Evolutionary conservation across 2,797 vertebrate genomes (phyloP), one percentile per base, ranked within the genome.

Genomic region (Trichosurus vulpecula): DNA sequence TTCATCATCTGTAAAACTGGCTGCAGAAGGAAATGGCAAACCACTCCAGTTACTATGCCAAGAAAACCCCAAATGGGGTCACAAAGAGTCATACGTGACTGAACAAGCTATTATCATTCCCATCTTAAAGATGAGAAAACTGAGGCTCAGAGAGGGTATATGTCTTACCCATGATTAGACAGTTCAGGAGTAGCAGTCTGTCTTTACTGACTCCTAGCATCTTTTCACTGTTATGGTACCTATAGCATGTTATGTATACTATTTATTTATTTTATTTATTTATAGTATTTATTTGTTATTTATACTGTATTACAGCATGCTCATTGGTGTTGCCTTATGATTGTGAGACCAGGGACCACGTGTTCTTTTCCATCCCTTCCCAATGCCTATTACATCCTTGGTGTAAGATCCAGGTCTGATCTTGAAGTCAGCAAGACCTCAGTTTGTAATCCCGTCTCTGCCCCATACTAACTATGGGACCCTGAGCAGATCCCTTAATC

Each of bases 111-210:
- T 27, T 55, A 61, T 93, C 2, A 11, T n/a, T 52, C 57, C 13
- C 29, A 61, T 93, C 96, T 94, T 81, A 93, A 1, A 96, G 93
- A 35, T 95, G 90, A 90, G 96, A 66, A 97, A 95, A 93, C 0
- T 81, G 66, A 97, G 54, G 87, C 52, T 81, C 30, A 90, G 91
- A 54, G 66, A 93, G 27, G 31, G 35, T 5, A 61, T 12, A 35
- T 6, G 14, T 66, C 61, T 51, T 54, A 92, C 27, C 13, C 2
- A 27, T 91, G 35, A 30, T 91, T 92, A 27, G 51, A 54, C 61
- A 66, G 47, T 12, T 35, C 31, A 22, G 35, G 6, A 91, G 91
- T 25, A 92, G 91, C 29, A 95, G 87, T 1, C 35, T 61, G 57
- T n/a, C 35, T 66, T n/a, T 66, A 5, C 31, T 66, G 35, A 66